Conservation (phyloP, 2,888 invertebrate genomes). For the Allolobophora icterica region DNA sequence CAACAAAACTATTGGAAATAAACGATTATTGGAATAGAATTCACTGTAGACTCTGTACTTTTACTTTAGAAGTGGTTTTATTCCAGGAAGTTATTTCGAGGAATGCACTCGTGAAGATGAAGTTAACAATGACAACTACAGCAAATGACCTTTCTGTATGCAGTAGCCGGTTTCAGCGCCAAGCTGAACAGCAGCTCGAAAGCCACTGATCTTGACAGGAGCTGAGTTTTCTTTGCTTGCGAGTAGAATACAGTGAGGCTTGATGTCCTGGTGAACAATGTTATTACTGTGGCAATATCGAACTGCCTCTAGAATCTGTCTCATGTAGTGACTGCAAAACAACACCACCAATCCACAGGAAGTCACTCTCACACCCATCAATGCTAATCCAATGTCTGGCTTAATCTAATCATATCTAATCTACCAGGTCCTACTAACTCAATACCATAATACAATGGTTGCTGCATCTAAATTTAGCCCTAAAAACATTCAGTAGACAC, state of each 20-base stretch:
- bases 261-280: conserved; percentile 95
- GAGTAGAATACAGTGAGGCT: conserved; percentile 93
- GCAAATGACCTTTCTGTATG: conserved; percentile 18
- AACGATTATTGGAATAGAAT: too few relatives aligned
- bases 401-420: too few relatives aligned
- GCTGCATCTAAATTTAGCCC: neutral
- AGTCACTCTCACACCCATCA: neutral
- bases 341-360: neutral
- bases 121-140: neutral
- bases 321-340: conserved; percentile 82
- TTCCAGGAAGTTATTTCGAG: too few relatives aligned
- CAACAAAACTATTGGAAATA: too few relatives aligned
- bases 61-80: too few relatives aligned
- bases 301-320: conserved; percentile 93
- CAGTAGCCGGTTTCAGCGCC: neutral
- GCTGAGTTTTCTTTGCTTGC: conserved; percentile 97
- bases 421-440: too few relatives aligned
- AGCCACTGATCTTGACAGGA: conserved; percentile 95
- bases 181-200: conserved; percentile 89
- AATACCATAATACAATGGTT: neutral
- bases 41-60: too few relatives aligned
- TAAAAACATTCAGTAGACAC: neutral
- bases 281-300: conserved; percentile 93
- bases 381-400: too few relatives aligned
- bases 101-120: neutral